These are phyloP conservation scores for Drosophila anomalata DNA, from an alignment of 2,888 invertebrate species.

Conservation along the genomic window DNA sequence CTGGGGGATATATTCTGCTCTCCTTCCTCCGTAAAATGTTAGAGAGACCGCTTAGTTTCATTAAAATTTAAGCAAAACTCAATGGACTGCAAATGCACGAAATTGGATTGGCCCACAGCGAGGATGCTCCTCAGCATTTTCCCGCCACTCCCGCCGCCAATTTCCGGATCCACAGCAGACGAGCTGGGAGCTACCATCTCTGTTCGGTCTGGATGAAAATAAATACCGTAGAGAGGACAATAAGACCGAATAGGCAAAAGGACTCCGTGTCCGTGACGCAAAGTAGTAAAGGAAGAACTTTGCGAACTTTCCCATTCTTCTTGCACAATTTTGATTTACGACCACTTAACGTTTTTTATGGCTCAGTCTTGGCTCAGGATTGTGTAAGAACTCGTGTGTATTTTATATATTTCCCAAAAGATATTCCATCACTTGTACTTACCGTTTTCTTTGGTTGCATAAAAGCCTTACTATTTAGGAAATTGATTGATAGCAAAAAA, in stretches of 20 bases:
- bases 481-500: conserved; percentile 15
- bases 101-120: conserved; percentile 41
- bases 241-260: conserved; percentile 37
- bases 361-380: conserved; percentile 45
- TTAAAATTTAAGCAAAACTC: conserved; percentile 75
- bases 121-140: conserved; percentile 8
- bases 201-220: conserved; percentile 49
- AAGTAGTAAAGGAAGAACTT: conserved; percentile 36
- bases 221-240: conserved; percentile 50
- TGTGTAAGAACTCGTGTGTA: conserved; percentile 40
- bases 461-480: conserved; percentile 2
- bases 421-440: conserved; percentile 15
- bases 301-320: conserved; percentile 64
- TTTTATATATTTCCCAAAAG: conserved; percentile 9
- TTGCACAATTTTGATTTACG: conserved; percentile 73
- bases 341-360: conserved; percentile 77
- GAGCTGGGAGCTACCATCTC: conserved; percentile 37
- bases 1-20: conserved; percentile 13
- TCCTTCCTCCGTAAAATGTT: conserved; percentile 45
- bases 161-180: conserved; percentile 13
- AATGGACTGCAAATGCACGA: conserved; percentile 73
- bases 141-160: conserved; percentile 16
- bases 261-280: conserved; percentile 25
- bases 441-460: not conserved
- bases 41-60: conserved; percentile 45